phyloP scores from a whole-genome alignment of 2,888 invertebrate species.

The Halictus quadricinctus region DNA sequence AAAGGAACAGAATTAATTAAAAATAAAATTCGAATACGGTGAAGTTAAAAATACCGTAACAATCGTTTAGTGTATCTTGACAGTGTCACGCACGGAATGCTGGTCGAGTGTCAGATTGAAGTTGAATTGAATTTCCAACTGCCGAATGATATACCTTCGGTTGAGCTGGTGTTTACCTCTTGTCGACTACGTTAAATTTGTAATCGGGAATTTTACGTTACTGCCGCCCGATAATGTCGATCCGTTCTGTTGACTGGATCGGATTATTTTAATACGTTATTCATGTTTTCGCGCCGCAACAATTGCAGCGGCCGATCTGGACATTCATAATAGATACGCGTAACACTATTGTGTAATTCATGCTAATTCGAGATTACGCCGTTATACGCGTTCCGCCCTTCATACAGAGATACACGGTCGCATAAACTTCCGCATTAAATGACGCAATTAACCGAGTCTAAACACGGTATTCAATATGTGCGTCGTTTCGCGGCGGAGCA shows the following conservation, averaged over 20 bases:
- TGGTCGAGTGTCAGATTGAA: background rate
- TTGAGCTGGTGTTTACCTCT: constrained; percentile 34
- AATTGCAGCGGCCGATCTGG: constrained; percentile 29
- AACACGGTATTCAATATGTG: constrained; percentile 29
- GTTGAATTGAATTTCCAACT: constrained; percentile 22
- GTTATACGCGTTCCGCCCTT: constrained; percentile 43
- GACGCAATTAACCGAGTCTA: constrained; percentile 53
- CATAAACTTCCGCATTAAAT: constrained; percentile 56
- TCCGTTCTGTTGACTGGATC: constrained; percentile 37
- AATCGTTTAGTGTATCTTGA: background rate
- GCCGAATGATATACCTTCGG: background rate
- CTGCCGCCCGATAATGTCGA: constrained; percentile 40
- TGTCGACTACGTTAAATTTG: constrained; percentile 44
- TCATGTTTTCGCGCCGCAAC: constrained; percentile 40
- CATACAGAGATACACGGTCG: constrained; percentile 45
- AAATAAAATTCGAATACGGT: background rate
- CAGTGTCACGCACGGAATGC: background rate
- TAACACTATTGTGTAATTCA: constrained; percentile 56
- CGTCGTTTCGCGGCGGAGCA: background rate
- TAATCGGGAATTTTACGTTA: constrained; percentile 37
- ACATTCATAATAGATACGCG: constrained; percentile 51
- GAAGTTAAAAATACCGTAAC: background rate
- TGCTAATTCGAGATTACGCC: constrained; percentile 61
- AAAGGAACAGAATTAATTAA: background rate
- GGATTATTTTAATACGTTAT: constrained; percentile 63